Evolutionary conservation across 2,797 vertebrate species (phyloP), one percentile per base, ranked within the genome.

Genomic region (Knipowitschia caucasica): DNA sequence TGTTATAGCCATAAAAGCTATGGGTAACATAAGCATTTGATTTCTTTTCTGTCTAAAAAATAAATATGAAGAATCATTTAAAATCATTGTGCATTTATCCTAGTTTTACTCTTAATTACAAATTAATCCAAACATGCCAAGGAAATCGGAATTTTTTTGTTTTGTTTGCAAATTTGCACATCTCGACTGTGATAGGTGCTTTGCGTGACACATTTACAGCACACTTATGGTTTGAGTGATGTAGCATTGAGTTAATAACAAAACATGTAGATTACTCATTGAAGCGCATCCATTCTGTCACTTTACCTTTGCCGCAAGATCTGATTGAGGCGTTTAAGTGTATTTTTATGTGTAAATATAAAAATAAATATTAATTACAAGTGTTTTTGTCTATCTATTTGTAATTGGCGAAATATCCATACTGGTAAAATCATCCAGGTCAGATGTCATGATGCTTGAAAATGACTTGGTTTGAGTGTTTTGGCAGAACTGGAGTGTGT

Each of bases 111-210:
- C 4, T 10, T 42, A 12, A 34, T 1, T 4, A 18, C 26, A 27
- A 49, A 49, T 14, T 34, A 33, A 46, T 46, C 15, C 29, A n/a
- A n/a, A 33, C 12, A 43, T 33, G 7, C 9, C 23, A 15, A 34
- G 29, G 46, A 23, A n/a, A 33, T 21, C n/a, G n/a, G n/a, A n/a
- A 14, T 34, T 30, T 27, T 8, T n/a, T 34, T 8, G n/a, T 24
- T 7, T 2, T 31, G 57, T 72, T 75, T 59, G 71, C 70, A 54
- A 29, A 57, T 80, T 84, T 84, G 85, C 83, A 82, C 80, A 58
- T 29, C 69, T 58, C 50, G 54, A 21, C 63, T 31, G 10, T 1
- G 36, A 23, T 34, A 23, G 4, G 54, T 52, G n/a, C n/a, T 54
- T 61, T n/a, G n/a, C n/a, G 50, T n/a, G n/a, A 54, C 47, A 35